Conservation (phyloP, 2,113 vertebrate species). For the Sinocyclocheilus anophthalmus region DNA sequence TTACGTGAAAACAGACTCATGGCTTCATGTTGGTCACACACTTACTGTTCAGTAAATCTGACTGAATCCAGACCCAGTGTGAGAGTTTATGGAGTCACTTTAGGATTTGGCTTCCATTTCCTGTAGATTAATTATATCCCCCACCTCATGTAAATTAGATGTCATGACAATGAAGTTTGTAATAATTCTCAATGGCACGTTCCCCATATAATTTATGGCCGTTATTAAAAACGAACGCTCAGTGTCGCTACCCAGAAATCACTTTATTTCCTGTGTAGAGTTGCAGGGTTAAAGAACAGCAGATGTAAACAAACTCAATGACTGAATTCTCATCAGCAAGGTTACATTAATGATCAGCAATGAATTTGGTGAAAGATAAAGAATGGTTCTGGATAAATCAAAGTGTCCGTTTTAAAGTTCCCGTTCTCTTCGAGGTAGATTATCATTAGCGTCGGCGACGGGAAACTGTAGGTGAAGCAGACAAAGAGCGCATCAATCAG, state of each 20-base stretch:
- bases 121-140: not conserved
- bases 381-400: conserved; percentile 1
- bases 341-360: not conserved
- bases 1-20: not conserved
- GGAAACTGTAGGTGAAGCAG: conserved; percentile 33
- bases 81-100: not conserved
- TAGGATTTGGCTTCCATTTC: not conserved
- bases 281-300: not conserved
- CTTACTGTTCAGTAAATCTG: not conserved
- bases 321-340: not conserved
- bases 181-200: not conserved
- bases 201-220: not conserved
- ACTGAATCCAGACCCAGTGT: not conserved
- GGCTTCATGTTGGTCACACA: too few relatives aligned
- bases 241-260: not conserved
- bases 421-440: not conserved
- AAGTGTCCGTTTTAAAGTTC: not conserved
- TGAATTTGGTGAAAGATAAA: not conserved
- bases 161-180: not conserved
- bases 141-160: not conserved
- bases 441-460: not conserved
- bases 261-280: not conserved
- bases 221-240: not conserved
- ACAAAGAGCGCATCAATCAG: conserved; percentile 42
- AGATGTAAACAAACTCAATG: not conserved